Evolutionary conservation across 2,888 invertebrate species (phyloP).

Genomic region (Cryptosula pallasiana): DNA sequence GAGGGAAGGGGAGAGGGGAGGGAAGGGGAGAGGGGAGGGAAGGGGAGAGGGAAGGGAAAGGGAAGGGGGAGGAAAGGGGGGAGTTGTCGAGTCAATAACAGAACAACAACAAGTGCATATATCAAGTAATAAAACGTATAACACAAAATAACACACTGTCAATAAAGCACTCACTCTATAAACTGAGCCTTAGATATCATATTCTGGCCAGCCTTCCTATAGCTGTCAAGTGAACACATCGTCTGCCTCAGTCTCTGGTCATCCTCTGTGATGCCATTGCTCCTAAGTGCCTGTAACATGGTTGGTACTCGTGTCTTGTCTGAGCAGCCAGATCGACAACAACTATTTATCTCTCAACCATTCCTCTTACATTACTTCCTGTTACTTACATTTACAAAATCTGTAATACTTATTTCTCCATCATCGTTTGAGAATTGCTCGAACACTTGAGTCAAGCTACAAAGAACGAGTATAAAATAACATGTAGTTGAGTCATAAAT

Average conservation of each 20-base stretch:
- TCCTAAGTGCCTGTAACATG: background rate
- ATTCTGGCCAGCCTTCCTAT: background rate
- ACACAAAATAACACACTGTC: too few species aligned
- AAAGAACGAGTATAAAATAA: background rate
- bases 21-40: too few species aligned
- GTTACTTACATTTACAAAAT: slow-evolving; percentile 10
- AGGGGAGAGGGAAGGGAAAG: too few species aligned
- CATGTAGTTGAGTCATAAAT: too few species aligned
- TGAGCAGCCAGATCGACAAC: too few species aligned
- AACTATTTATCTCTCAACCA: too few species aligned
- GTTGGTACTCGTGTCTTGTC: too few species aligned
- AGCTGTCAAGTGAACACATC: background rate
- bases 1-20: background rate
- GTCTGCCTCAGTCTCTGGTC: background rate
- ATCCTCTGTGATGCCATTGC: background rate
- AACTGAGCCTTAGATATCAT: background rate
- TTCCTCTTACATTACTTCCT: too few species aligned
- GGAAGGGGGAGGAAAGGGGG: too few species aligned
- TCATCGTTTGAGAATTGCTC: background rate
- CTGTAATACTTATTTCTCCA: background rate
- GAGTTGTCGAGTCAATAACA: too few species aligned
- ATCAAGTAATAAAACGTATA: too few species aligned
- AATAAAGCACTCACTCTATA: slow-evolving; percentile 17
- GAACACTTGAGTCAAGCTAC: slow-evolving; percentile 10
- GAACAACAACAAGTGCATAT: too few species aligned